phyloP scores from a whole-genome alignment of 2,113 vertebrate genomes.

The Stigmatopora nigra region DNA sequence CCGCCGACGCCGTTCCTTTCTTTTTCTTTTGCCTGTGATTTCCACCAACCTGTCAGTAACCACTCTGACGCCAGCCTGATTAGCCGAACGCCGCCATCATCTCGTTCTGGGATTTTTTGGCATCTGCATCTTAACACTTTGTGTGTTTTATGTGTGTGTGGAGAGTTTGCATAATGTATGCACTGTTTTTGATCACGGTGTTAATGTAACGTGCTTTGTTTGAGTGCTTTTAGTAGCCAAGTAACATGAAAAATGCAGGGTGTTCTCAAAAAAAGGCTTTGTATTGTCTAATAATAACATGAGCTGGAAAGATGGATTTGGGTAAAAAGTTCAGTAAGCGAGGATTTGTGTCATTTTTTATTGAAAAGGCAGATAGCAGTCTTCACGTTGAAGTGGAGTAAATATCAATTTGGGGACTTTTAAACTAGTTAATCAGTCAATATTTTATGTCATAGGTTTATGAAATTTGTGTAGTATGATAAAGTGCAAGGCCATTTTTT shows the following conservation, averaged over 20 bases:
- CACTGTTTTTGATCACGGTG: neutral
- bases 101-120: conserved; percentile 14
- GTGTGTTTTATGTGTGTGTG: conserved; percentile 62
- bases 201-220: conserved; percentile 17
- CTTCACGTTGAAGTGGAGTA: too few species aligned
- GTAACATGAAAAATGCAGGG: neutral
- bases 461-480: too few species aligned
- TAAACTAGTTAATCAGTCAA: too few species aligned
- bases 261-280: neutral
- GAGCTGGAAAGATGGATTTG: too few species aligned
- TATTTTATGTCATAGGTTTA: too few species aligned
- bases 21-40: conserved; percentile 45
- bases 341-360: too few species aligned
- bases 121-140: conserved; percentile 53
- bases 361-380: too few species aligned
- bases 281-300: too few species aligned
- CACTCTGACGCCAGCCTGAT: conserved; percentile 31
- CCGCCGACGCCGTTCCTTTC: conserved; percentile 34
- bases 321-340: too few species aligned
- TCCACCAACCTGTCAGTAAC: conserved; percentile 45
- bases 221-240: neutral
- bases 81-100: conserved; percentile 18
- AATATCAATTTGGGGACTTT: too few species aligned
- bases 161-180: conserved; percentile 3
- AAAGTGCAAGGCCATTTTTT: neutral